A percentile compares a stretch with the other conserved stretches of the same genome.
phyloP scores from a whole-genome alignment of 2,797 vertebrate species.

The Acridotheres tristis region DNA sequence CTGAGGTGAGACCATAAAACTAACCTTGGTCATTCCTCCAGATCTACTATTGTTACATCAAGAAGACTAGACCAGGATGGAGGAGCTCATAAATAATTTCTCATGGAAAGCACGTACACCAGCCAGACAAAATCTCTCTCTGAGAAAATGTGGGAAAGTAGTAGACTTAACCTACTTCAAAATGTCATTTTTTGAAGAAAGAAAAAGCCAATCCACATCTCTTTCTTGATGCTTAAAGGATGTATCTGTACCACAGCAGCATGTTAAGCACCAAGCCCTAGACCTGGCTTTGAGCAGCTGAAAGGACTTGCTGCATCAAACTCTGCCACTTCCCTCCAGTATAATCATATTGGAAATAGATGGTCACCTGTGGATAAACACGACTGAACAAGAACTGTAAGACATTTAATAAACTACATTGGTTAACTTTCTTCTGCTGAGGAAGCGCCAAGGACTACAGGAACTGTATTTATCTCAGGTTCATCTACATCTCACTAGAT shows the following conservation, averaged over 20 bases:
- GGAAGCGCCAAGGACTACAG: background rate
- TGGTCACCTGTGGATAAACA: background rate
- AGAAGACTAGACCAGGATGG: constrained; percentile 40
- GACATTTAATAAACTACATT: background rate
- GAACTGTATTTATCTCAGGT: background rate
- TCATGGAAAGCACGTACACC: constrained; percentile 53
- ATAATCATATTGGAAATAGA: background rate
- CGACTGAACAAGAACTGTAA: background rate
- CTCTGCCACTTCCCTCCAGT: background rate
- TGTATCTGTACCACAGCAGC: constrained; percentile 3
- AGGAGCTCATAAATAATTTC: constrained; percentile 57
- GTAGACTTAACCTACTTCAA: constrained; percentile 71
- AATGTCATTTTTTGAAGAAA: constrained; percentile 61
- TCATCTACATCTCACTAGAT: background rate
- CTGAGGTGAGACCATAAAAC: constrained; percentile 66
- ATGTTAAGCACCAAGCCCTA: constrained; percentile 28
- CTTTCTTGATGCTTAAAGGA: constrained; percentile 49
- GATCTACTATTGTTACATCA: constrained; percentile 62
- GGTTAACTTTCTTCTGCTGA: background rate
- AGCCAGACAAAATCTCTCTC: constrained; percentile 57
- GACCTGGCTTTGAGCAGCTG: background rate
- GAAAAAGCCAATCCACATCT: constrained; percentile 14
- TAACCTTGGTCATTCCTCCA: constrained; percentile 64
- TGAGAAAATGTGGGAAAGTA: constrained; percentile 58
- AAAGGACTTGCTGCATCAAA: background rate